Evolutionary conservation across 2,888 invertebrate genomes (phyloP), one percentile per base, ranked within the genome.

Genomic region (Eudasyphora cyanicolor): DNA sequence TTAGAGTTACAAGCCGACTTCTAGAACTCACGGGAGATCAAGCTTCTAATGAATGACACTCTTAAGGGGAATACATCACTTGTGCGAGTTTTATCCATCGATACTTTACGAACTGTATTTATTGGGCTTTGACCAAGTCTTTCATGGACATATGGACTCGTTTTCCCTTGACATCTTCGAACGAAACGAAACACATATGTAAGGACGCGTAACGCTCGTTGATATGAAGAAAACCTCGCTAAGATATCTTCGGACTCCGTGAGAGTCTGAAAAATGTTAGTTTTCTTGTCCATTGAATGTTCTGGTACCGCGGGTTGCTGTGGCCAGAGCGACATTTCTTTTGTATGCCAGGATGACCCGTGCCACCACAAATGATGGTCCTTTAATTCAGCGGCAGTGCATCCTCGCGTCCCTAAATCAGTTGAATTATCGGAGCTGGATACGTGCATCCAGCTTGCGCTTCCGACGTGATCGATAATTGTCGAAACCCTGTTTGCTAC

Each of bases 121-220:
- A 2, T 12, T 7, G 5, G n/a, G 3, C 12, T 57, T 21, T 1
- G n/a, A 0, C 2, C 2, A 60, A n/a, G n/a, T 6, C 2, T n/a
- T 7, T 57, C 4, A 14, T 14, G 4, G 10, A 24, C 27, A 1
- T 12, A 2, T 27, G 12, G 2, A 29, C 29, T 60, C n/a, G 2
- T 27, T 29, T 60, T 6, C 2, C 29, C n/a, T 29, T 60, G 7
- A n/a, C 29, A 60, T 29, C 2, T 14, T n/a, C n/a, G 27, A 12
- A 60, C n/a, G n/a, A 60, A 60, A n/a, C 60, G 60, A 29, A 60
- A 60, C 8, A 60, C 29, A 29, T 60, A 60, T 6, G 14, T n/a
- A 12, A 60, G 21, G 7, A 27, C 24, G 12, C 57, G 17, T 2
- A 49, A 8, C 3, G 49, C 49, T 5, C 49, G 17, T 17, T 19